A percentile compares a stretch with the other conserved stretches of the same genome.
Conservation (phyloP, 1,140 invertebrate species). For the Drosophila albomicans region DNA sequence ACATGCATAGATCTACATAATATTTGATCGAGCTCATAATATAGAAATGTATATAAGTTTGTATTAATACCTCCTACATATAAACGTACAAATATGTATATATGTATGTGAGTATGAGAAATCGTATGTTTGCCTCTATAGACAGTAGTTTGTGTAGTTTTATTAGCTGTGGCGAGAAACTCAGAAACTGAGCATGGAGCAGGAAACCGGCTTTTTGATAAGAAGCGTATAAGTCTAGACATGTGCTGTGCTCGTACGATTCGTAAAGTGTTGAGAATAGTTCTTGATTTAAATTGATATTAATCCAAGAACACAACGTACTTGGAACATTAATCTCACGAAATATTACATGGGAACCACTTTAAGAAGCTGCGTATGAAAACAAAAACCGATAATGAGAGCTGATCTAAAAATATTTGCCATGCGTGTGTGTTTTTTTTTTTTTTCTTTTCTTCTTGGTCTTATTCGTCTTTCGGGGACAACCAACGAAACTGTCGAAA, state of each 20-base stretch:
- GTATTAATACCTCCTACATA: background rate
- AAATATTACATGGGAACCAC: constrained; percentile 11
- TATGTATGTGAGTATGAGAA: background rate
- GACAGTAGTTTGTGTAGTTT: constrained; percentile 8
- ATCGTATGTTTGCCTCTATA: background rate
- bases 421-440: constrained; percentile 34
- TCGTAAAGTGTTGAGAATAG: background rate
- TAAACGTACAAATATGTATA: too few species aligned
- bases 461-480: constrained; percentile 12
- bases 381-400: constrained; percentile 74
- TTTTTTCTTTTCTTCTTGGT: constrained; percentile 2
- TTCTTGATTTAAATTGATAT: background rate
- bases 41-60: background rate
- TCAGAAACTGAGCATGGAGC: constrained; percentile 13
- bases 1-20: constrained; percentile 3
- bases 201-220: constrained; percentile 48
- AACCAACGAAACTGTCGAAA: constrained; percentile 5
- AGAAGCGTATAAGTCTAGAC: constrained; percentile 28
- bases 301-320: background rate
- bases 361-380: constrained; percentile 63
- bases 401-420: constrained; percentile 73
- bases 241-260: constrained; percentile 25
- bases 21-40: constrained; percentile 9
- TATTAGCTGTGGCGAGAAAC: constrained; percentile 9
- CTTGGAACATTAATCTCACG: background rate